Evolutionary conservation across 2,797 vertebrate genomes (phyloP), one percentile per base, ranked within the genome.

Genomic region (Erpetoichthys calabaricus): DNA sequence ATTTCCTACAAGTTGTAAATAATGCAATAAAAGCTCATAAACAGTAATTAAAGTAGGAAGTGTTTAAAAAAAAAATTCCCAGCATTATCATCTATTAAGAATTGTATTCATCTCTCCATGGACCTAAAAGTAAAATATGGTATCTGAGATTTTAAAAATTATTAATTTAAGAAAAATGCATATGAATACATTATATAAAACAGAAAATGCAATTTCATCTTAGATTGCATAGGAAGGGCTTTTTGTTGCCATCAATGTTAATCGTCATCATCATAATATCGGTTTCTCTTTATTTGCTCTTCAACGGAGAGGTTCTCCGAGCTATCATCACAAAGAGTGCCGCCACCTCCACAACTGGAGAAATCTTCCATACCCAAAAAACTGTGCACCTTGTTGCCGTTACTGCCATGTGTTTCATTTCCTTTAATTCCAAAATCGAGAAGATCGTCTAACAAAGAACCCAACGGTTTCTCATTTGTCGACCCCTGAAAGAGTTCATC

Each of bases 271-370:
- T 89, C 70, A 55, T 88, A 88, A 72, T 71, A 83, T 75, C 85
- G 77, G 42, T 87, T 90, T 67, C 75, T 85, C 75, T 90, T 86
- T 70, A 89, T 91, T 75, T 85, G 76, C 68, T 91, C 80, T 73
- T 89, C 82, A 64, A 75, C 71, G 1, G 85, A 83, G 68, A 88
- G 71, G 42, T 60, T 64, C 7, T 75, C 70, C 4, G 64, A 51
- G 45, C 76, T 73, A 43, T 73, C 62, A 0, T 3, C 63, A 75
- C 73, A 81, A 64, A 70, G 64, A 63, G 44, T 59, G 5, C 59
- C 3, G 57, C 49, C 59, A 0, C 60, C 60, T 49, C 55, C 54
- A 9, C 45, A 59, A 45, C 60, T 4, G 53, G 58, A 52, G 64
- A 61, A 25, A 44, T 58, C 56, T 54, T 67, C 66, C 45, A 65